Percentiles rank a stretch among this genome's conserved stretches.
These are phyloP conservation scores for Sardinella longiceps DNA, from an alignment of 2,797 vertebrate genomes.

Conservation along the genomic window DNA sequence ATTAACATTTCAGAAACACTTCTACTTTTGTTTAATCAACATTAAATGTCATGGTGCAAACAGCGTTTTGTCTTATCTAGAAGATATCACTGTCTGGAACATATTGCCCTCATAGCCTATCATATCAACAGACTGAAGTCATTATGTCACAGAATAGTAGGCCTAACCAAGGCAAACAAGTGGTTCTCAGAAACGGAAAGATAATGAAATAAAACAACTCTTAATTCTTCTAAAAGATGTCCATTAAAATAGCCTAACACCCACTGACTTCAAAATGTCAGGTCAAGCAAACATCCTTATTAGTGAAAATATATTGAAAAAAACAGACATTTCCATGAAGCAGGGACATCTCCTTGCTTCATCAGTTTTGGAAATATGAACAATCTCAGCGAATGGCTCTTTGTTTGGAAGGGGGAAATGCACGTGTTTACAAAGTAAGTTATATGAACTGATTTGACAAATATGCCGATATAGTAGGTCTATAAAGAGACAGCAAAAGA, in stretches of 20 bases:
- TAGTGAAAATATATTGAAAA: neutral
- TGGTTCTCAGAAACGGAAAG: neutral
- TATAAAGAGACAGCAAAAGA: too few relatives aligned
- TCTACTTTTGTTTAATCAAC: neutral
- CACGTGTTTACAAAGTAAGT: neutral
- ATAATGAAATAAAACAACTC: neutral
- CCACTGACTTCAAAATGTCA: neutral
- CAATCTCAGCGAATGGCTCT: neutral
- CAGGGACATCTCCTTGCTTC: neutral
- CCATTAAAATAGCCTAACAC: neutral
- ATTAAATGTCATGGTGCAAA: neutral
- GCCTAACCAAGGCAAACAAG: neutral
- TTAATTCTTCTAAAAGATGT: neutral
- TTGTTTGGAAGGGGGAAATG: neutral
- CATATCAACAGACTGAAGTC: neutral
- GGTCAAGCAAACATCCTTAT: neutral
- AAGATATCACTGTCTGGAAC: conserved; percentile 1
- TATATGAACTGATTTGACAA: too few relatives aligned
- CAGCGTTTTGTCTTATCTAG: neutral
- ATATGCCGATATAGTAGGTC: too few relatives aligned
- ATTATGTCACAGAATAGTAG: neutral
- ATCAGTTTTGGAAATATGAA: neutral
- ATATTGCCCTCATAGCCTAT: neutral
- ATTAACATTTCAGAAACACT: neutral
- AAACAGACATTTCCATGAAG: neutral